Conservation (phyloP, 2,888 invertebrate genomes). For the Selenia dentaria region DNA sequence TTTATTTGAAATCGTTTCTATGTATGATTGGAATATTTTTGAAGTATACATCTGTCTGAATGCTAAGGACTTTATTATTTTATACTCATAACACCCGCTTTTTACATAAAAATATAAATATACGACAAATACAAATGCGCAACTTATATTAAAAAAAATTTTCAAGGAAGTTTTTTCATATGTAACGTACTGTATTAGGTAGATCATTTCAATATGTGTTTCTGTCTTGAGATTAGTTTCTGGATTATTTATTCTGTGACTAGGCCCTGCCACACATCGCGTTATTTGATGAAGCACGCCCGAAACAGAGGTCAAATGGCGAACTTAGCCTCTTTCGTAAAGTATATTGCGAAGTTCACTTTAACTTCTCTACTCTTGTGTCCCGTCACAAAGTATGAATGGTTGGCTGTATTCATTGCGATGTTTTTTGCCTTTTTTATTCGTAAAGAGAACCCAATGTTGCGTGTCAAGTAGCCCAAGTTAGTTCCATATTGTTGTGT, state of each 20-base stretch:
- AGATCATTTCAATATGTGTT: too few relatives aligned
- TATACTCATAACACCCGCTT: too few relatives aligned
- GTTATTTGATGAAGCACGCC: conserved; percentile 52
- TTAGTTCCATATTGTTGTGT: conserved; percentile 42
- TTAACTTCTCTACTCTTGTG: conserved; percentile 45
- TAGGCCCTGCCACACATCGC: conserved; percentile 50
- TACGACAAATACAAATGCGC: too few relatives aligned
- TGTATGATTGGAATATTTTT: too few relatives aligned
- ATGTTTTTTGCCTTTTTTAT: conserved; percentile 46
- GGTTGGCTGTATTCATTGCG: conserved; percentile 37
- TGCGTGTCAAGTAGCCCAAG: conserved; percentile 35
- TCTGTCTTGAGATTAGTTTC: too few relatives aligned
- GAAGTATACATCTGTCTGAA: too few relatives aligned
- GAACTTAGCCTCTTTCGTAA: conserved; percentile 53
- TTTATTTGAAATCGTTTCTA: too few relatives aligned
- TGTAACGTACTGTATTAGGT: too few relatives aligned
- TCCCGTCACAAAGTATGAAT: conserved; percentile 43
- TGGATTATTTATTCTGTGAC: conserved; percentile 13
- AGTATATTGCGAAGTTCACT: conserved; percentile 64
- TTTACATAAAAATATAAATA: too few relatives aligned
- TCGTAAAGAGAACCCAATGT: conserved; percentile 40
- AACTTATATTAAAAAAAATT: too few relatives aligned
- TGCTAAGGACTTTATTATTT: too few relatives aligned
- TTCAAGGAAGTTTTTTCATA: too few relatives aligned
- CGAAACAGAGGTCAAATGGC: conserved; percentile 58